Percentiles rank a stretch among this genome's conserved stretches.
Evolutionary conservation across 2,113 vertebrate species (phyloP).

Genomic region (Tamias sibiricus): DNA sequence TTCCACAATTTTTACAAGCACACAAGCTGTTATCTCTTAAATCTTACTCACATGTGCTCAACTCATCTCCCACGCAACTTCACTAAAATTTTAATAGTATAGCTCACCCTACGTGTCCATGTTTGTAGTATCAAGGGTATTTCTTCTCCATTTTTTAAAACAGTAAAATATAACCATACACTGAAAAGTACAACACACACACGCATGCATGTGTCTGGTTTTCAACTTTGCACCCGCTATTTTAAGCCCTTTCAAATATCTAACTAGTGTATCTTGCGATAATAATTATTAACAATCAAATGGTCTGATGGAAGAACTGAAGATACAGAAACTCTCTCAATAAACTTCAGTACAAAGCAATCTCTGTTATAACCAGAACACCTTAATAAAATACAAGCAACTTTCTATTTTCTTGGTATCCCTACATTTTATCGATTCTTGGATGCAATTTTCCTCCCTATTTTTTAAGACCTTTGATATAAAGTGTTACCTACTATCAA

Average conservation of each 20-base stretch:
- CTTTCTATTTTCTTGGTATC: constrained; percentile 38
- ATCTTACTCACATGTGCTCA: not conserved
- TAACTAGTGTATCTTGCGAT: constrained; percentile 23
- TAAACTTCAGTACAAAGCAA: constrained; percentile 5
- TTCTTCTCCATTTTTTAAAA: not conserved
- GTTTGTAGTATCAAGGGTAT: not conserved
- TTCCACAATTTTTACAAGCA: constrained; percentile 1
- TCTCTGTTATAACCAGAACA: constrained; percentile 22
- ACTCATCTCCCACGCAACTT: not conserved
- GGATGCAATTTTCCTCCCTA: not conserved
- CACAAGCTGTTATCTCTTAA: not conserved
- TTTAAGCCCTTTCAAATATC: constrained; percentile 50
- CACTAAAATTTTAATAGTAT: constrained; percentile 32
- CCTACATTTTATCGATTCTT: constrained; percentile 30
- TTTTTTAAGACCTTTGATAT: constrained; percentile 29
- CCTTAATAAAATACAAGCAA: constrained; percentile 26
- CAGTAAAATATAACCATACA: not conserved
- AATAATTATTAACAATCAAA: constrained; percentile 23
- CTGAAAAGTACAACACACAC: not conserved
- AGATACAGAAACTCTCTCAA: constrained; percentile 17
- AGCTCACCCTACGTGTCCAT: not conserved
- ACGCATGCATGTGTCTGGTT: not conserved
- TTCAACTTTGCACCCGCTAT: constrained; percentile 32
- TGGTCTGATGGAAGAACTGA: not conserved
- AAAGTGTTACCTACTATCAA: not conserved